phyloP scores from a whole-genome alignment of 2,888 invertebrate genomes.

The Lasioglossum lativentre region DNA sequence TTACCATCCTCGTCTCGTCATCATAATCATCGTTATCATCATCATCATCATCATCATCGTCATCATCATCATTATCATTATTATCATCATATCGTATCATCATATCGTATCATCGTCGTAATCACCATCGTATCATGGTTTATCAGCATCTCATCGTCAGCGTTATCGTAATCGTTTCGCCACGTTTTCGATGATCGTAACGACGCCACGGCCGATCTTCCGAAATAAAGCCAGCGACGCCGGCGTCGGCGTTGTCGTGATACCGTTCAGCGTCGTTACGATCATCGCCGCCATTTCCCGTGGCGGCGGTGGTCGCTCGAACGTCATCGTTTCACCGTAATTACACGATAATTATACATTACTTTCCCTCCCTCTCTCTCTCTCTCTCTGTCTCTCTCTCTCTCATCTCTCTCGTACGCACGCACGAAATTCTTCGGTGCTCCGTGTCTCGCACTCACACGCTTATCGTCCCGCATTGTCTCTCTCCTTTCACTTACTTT shows the following conservation, averaged over 20 bases:
- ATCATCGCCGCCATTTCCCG: slow-evolving; percentile 64
- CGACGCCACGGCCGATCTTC: slow-evolving; percentile 42
- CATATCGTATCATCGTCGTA: slow-evolving; percentile 44
- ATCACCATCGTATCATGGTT: slow-evolving; percentile 42
- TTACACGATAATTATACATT: slow-evolving; percentile 83
- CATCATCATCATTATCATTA: slow-evolving; percentile 72
- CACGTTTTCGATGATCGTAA: slow-evolving; percentile 52
- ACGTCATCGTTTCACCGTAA: slow-evolving; percentile 74
- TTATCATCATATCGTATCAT: slow-evolving; percentile 43
- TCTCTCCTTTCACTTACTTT: neutral
- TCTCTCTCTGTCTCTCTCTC: slow-evolving; percentile 34
- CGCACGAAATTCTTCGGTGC: slow-evolving; percentile 7
- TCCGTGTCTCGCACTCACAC: slow-evolving; percentile 61
- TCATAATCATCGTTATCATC: slow-evolving; percentile 71
- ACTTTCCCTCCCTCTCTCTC: slow-evolving; percentile 46
- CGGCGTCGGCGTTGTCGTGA: neutral
- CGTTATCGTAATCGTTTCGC: slow-evolving; percentile 62
- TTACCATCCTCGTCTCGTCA: slow-evolving; percentile 69
- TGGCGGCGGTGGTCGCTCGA: slow-evolving; percentile 52
- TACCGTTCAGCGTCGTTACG: slow-evolving; percentile 55
- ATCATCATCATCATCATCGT: slow-evolving; percentile 67
- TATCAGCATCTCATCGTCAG: slow-evolving; percentile 52
- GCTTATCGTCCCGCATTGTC: neutral
- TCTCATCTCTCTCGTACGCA: slow-evolving; percentile 61
- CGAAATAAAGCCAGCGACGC: neutral